Evolutionary conservation across 2,797 vertebrate species (phyloP).

Genomic region (Cyprinodon diabolis): DNA sequence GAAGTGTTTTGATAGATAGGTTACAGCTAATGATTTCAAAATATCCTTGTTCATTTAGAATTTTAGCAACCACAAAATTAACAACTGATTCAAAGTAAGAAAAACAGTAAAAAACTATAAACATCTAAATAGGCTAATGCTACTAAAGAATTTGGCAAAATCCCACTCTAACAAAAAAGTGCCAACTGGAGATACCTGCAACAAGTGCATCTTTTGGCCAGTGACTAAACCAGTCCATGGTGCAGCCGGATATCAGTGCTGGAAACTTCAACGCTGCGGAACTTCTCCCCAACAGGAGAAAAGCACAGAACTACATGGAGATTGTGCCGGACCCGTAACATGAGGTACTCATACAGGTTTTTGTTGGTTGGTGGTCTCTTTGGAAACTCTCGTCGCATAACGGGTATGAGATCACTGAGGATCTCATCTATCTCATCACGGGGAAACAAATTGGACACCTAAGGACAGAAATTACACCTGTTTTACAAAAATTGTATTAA

Average conservation of each 20-base stretch:
- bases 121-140: neutral
- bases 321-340: constrained; percentile 88
- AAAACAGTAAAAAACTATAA: neutral
- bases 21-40: neutral
- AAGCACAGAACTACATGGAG: constrained; percentile 95
- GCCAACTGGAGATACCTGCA: constrained; percentile 79
- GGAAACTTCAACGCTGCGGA: constrained; percentile 95
- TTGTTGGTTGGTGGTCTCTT: constrained; percentile 86
- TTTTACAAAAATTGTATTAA: neutral
- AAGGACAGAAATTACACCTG: constrained; percentile 30
- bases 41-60: neutral
- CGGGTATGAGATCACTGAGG: constrained; percentile 83
- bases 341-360: constrained; percentile 91
- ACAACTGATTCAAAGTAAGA: neutral
- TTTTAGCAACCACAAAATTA: neutral
- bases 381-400: constrained; percentile 90
- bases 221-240: constrained; percentile 95
- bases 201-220: constrained; percentile 97
- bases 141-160: neutral
- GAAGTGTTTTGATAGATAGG: neutral
- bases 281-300: constrained; percentile 90
- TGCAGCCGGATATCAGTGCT: constrained; percentile 95
- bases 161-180: neutral
- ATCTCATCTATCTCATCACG: constrained; percentile 95
- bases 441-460: constrained; percentile 95